A percentile compares a stretch with the other conserved stretches of the same genome.
Evolutionary conservation across 2,797 vertebrate genomes (phyloP).

Genomic region (Bradypodion pumilum): DNA sequence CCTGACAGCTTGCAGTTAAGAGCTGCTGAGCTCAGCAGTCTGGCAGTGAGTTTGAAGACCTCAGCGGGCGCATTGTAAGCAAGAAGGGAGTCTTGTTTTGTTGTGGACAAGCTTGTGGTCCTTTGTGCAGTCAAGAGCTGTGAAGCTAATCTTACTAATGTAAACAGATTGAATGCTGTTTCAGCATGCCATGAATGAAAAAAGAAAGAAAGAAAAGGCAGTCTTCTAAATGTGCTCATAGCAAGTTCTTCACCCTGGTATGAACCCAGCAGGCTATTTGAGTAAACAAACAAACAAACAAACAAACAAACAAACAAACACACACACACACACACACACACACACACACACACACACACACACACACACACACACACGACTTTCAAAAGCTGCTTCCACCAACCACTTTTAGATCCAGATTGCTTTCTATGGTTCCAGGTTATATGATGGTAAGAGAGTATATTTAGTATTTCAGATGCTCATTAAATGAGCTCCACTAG

Average conservation of each 20-base stretch:
- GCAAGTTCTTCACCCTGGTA: neutral
- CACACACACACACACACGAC: neutral
- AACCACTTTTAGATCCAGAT: neutral
- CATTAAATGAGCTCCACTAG: neutral
- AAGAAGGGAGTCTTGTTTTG: neutral
- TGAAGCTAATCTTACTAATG: constrained; percentile 13
- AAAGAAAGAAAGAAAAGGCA: neutral
- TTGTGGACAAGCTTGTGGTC: constrained; percentile 5
- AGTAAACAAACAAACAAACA: neutral
- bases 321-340: too few relatives aligned
- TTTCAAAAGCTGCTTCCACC: neutral
- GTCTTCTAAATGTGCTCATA: neutral
- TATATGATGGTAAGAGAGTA: neutral
- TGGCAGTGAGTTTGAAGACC: constrained; percentile 9
- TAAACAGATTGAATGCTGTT: constrained; percentile 11
- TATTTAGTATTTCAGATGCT: neutral
- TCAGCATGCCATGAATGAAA: neutral
- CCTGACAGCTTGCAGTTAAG: constrained; percentile 20
- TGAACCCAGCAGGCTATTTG: neutral
- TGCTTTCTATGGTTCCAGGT: neutral
- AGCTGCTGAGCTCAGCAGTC: constrained; percentile 33
- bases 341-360: too few relatives aligned
- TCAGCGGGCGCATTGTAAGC: constrained; percentile 15
- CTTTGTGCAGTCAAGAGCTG: neutral
- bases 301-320: too few relatives aligned